Percentiles rank a stretch among this genome's conserved stretches.
These are phyloP conservation scores for Temnothorax longispinosus DNA, from an alignment of 1,140 invertebrate genomes.

Conservation along the genomic window DNA sequence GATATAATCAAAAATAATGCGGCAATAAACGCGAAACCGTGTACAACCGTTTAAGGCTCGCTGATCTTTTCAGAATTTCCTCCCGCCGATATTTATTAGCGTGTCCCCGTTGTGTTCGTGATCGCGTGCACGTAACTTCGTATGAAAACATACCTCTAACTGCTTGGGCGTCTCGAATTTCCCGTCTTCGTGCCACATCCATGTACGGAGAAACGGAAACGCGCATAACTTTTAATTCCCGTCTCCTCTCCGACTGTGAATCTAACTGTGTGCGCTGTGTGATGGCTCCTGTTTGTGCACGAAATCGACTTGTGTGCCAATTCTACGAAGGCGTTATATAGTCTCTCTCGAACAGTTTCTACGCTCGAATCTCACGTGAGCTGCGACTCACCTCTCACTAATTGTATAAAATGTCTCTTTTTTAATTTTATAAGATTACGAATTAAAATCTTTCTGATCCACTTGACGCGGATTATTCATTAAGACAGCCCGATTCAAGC, in stretches of 20 bases:
- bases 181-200: not conserved
- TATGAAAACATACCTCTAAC: conserved; percentile 40
- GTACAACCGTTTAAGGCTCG: not conserved
- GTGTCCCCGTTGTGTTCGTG: not conserved
- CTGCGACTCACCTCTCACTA: not conserved
- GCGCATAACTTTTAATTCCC: conserved; percentile 61
- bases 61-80: not conserved
- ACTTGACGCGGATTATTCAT: not conserved
- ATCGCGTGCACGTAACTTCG: not conserved
- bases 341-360: not conserved
- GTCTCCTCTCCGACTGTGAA: conserved; percentile 13
- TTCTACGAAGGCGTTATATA: conserved; percentile 50
- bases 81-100: conserved; percentile 13
- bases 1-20: not conserved
- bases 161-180: conserved; percentile 26
- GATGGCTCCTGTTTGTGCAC: conserved; percentile 30
- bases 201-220: conserved; percentile 3
- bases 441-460: not conserved
- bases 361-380: not conserved
- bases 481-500: not conserved
- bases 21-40: not conserved
- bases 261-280: conserved; percentile 34
- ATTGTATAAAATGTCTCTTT: not conserved
- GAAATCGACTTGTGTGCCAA: conserved; percentile 35
- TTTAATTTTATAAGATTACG: not conserved